Percentiles rank a stretch among this genome's conserved stretches.
Evolutionary conservation across 2,113 vertebrate species (phyloP).

Genomic region (Camelus dromedarius): DNA sequence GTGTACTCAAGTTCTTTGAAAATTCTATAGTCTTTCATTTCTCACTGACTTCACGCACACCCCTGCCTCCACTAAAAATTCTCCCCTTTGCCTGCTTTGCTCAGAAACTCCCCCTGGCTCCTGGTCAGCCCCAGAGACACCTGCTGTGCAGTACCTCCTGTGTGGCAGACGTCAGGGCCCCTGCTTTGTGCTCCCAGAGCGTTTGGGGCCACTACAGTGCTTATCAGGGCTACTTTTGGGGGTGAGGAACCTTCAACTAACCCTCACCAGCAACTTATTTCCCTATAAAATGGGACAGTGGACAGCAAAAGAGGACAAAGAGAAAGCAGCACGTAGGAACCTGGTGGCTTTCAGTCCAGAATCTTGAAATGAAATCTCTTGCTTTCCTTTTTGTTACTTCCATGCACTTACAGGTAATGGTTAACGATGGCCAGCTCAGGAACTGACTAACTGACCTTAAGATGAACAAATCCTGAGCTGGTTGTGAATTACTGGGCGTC

Average conservation of each 20-base stretch:
- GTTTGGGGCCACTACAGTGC: not conserved
- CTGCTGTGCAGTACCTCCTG: not conserved
- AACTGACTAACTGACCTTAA: slow-evolving; percentile 7
- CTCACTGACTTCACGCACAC: not conserved
- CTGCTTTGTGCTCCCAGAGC: not conserved
- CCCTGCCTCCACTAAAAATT: not conserved
- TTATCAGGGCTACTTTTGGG: not conserved
- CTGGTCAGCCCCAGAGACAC: not conserved
- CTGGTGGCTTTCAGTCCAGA: not conserved
- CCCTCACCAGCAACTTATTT: not conserved
- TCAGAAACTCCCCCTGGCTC: not conserved
- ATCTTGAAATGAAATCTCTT: not conserved
- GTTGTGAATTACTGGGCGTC: not conserved
- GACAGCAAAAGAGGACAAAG: not conserved
- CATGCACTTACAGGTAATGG: not conserved
- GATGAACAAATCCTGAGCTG: not conserved
- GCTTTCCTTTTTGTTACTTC: not conserved
- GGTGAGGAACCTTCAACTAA: not conserved
- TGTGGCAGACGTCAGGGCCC: not conserved
- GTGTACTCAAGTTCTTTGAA: not conserved
- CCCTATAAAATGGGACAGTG: not conserved
- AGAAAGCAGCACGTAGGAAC: not conserved
- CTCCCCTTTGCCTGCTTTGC: not conserved
- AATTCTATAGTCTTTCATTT: not conserved
- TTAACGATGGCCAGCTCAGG: not conserved